Percentiles rank a stretch among this genome's conserved stretches.
Evolutionary conservation across 2,113 vertebrate species (phyloP).

Genomic region (Scomber japonicus): DNA sequence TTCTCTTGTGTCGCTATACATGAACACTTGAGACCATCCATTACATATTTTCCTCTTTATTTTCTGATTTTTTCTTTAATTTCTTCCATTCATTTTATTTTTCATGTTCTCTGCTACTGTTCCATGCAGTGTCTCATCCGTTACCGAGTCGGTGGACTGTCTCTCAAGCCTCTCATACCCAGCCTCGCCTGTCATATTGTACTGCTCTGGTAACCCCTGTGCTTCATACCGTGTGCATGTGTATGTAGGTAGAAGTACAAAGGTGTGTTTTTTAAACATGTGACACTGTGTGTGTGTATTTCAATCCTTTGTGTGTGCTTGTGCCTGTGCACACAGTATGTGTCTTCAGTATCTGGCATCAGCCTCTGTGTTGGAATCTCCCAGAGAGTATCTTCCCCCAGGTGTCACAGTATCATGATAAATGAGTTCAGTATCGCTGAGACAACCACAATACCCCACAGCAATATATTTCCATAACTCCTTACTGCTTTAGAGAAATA

Average conservation of each 20-base stretch:
- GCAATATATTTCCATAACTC: conserved; percentile 82
- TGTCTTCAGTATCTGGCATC: conserved; percentile 36
- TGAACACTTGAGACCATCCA: conserved; percentile 41
- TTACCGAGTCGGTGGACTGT: conserved; percentile 37
- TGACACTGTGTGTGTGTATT: background rate
- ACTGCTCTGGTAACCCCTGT: conserved; percentile 43
- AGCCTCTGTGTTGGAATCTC: conserved; percentile 63
- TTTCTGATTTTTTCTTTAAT: background rate
- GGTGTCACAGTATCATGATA: conserved; percentile 80
- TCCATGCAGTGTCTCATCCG: conserved; percentile 41
- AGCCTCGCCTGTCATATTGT: conserved; percentile 25
- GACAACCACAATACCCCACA: conserved; percentile 78
- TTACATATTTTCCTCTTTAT: conserved; percentile 4
- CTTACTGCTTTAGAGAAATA: conserved; percentile 73
- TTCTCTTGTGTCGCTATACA: conserved; percentile 50
- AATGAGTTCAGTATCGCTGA: conserved; percentile 74
- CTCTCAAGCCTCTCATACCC: conserved; percentile 38
- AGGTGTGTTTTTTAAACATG: background rate
- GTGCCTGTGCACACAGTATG: background rate
- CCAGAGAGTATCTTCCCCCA: conserved; percentile 64
- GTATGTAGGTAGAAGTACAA: background rate
- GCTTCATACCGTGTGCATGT: conserved; percentile 12
- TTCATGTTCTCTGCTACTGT: conserved; percentile 21
- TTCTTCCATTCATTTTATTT: background rate
- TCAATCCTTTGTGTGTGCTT: background rate